A percentile compares a stretch with the other conserved stretches of the same genome.
phyloP scores from a whole-genome alignment of 2,797 vertebrate genomes.

The Alcedo atthis region DNA sequence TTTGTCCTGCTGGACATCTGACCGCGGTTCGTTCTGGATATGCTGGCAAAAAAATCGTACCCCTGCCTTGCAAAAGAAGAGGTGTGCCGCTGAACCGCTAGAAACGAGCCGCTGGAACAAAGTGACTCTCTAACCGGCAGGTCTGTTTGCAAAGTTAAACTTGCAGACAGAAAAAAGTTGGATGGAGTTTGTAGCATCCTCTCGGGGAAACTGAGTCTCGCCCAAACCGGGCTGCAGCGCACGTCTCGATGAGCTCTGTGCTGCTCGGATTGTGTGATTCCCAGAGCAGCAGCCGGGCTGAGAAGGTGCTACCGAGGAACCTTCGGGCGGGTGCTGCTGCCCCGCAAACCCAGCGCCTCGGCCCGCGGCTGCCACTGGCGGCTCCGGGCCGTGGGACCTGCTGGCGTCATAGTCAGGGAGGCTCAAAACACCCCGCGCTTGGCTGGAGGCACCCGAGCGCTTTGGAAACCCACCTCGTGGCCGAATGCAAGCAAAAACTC shows the following conservation, averaged over 20 bases:
- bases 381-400: too few relatives aligned
- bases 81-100: not conserved
- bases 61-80: not conserved
- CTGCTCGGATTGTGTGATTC: not conserved
- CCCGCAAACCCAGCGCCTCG: too few relatives aligned
- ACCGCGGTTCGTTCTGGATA: not conserved
- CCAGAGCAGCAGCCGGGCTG: too few relatives aligned
- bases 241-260: not conserved
- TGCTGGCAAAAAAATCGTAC: not conserved
- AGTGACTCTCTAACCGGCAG: not conserved
- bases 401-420: not conserved
- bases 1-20: not conserved
- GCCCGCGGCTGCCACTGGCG: too few relatives aligned
- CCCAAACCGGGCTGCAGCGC: not conserved
- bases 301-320: too few relatives aligned
- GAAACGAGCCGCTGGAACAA: not conserved
- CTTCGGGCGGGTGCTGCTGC: too few relatives aligned
- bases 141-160: not conserved
- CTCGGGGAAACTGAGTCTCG: not conserved
- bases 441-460: fast-evolving
- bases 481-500: not conserved
- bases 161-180: not conserved
- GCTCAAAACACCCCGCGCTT: not conserved
- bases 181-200: not conserved
- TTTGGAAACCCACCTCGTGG: not conserved